phyloP scores from a whole-genome alignment of 1,140 invertebrate species.

The Drosophila sp. region DNA sequence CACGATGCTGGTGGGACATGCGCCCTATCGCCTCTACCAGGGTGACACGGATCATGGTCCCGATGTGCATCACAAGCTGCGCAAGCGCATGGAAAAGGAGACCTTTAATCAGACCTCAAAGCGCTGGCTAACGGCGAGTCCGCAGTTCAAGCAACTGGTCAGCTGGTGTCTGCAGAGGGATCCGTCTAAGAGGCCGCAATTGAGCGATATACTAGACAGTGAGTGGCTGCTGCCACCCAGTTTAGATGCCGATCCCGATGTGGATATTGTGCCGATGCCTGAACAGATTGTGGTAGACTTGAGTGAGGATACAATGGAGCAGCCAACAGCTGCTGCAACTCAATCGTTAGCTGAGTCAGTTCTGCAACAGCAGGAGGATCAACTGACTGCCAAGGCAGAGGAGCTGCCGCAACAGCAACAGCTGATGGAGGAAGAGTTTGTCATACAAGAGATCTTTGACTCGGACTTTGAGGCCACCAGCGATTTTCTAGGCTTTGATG shows the following conservation, averaged over 20 bases:
- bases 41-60: constrained; percentile 46
- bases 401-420: background rate
- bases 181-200: constrained; percentile 89
- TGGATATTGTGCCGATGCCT: constrained; percentile 41
- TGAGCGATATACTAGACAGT: constrained; percentile 88
- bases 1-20: constrained; percentile 93
- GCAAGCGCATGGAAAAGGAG: constrained; percentile 58
- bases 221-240: constrained; percentile 87
- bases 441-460: constrained; percentile 28
- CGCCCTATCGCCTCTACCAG: constrained; percentile 87
- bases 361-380: too few relatives aligned
- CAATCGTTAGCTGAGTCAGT: background rate
- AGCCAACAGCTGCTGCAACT: background rate
- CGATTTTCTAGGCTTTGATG: constrained; percentile 64
- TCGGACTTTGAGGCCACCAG: constrained; percentile 16
- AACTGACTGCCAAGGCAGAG: background rate
- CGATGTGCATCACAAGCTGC: constrained; percentile 49
- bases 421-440: constrained; percentile 27
- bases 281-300: constrained; percentile 58
- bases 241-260: constrained; percentile 35
- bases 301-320: constrained; percentile 60
- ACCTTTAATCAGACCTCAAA: constrained; percentile 71
- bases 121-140: constrained; percentile 90
- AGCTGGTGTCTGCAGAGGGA: constrained; percentile 91
- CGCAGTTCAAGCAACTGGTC: constrained; percentile 90